Evolutionary conservation across 2,113 vertebrate species (phyloP).

Genomic region (Gallinago undulata): DNA sequence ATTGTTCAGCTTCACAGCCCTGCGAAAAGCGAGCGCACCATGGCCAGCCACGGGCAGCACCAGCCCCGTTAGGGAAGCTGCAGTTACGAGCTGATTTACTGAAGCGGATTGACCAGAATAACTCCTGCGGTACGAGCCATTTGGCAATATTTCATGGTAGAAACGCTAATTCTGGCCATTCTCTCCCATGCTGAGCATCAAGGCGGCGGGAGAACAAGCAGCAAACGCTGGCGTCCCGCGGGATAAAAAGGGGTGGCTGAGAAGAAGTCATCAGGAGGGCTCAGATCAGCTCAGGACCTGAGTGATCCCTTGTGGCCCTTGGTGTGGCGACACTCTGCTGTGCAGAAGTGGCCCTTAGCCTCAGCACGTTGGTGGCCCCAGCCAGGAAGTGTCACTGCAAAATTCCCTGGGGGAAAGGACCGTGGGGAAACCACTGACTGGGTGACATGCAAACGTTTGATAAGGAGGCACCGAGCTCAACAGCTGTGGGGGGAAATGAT

Average conservation of each 20-base stretch:
- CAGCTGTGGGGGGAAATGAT: neutral
- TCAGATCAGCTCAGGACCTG: neutral
- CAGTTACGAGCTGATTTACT: neutral
- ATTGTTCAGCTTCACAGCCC: neutral
- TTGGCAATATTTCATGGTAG: constrained; percentile 4
- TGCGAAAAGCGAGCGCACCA: neutral
- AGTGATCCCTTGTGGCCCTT: neutral
- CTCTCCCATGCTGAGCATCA: neutral
- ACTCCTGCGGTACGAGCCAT: neutral
- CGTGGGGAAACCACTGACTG: neutral
- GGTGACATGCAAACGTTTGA: neutral
- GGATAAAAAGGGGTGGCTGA: neutral
- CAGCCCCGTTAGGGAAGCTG: neutral
- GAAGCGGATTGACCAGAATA: neutral
- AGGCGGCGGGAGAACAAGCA: neutral
- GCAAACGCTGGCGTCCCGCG: rapidly evolving
- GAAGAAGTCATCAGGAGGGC: neutral
- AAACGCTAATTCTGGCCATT: neutral
- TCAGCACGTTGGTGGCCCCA: neutral
- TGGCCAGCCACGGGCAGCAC: neutral
- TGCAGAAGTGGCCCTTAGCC: neutral
- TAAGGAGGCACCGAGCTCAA: neutral
- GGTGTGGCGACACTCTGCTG: neutral
- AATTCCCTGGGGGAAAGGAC: neutral
- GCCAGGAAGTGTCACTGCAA: neutral